phyloP scores from a whole-genome alignment of 2,888 invertebrate genomes.

The Arctia plantaginis region DNA sequence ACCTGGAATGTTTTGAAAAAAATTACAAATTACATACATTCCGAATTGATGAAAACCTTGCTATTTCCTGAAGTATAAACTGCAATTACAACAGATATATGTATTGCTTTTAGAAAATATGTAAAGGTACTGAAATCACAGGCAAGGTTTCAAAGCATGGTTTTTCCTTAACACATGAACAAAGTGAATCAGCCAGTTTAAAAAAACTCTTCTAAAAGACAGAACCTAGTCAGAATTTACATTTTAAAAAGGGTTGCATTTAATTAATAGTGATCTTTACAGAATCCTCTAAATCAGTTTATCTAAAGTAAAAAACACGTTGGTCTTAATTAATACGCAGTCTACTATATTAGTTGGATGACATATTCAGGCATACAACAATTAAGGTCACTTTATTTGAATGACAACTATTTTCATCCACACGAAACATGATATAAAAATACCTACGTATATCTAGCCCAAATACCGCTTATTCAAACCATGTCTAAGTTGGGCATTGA shows the following conservation, averaged over 20 bases:
- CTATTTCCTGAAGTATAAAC: not conserved
- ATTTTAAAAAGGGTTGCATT: not conserved
- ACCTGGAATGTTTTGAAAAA: not conserved
- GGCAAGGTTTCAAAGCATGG: not conserved
- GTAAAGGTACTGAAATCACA: not conserved
- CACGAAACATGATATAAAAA: constrained; percentile 34
- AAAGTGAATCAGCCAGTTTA: not conserved
- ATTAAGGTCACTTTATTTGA: constrained; percentile 78
- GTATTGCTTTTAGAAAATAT: not conserved
- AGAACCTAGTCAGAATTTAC: not conserved
- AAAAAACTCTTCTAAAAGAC: not conserved
- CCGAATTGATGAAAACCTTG: not conserved
- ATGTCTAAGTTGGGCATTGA: not conserved
- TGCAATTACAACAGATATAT: not conserved
- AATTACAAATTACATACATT: not conserved
- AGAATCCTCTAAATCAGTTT: not conserved
- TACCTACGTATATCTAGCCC: constrained; percentile 14
- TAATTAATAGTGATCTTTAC: not conserved
- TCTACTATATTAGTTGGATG: constrained; percentile 60
- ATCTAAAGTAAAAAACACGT: constrained; percentile 16
- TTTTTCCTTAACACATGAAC: not conserved
- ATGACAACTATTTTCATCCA: constrained; percentile 57
- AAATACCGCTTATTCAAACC: too few relatives aligned
- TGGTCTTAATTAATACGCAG: constrained; percentile 42
- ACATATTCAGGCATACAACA: constrained; percentile 66